phyloP scores from a whole-genome alignment of 2,888 invertebrate genomes.

The Steromphala cineraria region DNA sequence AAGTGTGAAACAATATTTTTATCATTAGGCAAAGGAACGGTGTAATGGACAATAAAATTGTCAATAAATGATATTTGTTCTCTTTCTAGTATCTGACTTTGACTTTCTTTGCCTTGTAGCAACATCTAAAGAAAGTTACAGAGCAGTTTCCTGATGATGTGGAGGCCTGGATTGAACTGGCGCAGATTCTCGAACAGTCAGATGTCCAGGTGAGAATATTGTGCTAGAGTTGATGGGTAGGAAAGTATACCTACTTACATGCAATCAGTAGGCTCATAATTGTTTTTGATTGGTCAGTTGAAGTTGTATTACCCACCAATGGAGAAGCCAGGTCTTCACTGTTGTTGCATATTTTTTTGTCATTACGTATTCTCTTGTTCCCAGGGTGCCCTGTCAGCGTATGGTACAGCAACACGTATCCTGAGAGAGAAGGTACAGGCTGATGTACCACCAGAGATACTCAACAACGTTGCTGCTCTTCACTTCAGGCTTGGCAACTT shows the following conservation, averaged over 20 bases:
- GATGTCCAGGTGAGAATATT: conserved; percentile 79
- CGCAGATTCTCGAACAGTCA: conserved; percentile 96
- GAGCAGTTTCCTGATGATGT: conserved; percentile 98
- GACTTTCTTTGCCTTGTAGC: conserved; percentile 76
- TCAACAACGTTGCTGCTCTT: conserved; percentile 97
- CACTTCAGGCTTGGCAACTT: conserved; percentile 90
- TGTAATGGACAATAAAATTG: too few species aligned
- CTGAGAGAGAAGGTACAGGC: conserved; percentile 93
- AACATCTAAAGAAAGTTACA: conserved; percentile 92
- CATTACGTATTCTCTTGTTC: conserved; percentile 68
- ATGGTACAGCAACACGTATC: conserved; percentile 93
- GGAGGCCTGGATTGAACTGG: conserved; percentile 99
- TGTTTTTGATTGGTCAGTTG: too few species aligned
- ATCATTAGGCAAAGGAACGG: too few species aligned
- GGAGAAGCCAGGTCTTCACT: too few species aligned
- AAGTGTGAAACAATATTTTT: too few species aligned
- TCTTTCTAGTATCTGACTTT: neutral
- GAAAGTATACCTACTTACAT: too few species aligned
- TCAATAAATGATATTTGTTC: too few species aligned
- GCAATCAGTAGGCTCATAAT: too few species aligned
- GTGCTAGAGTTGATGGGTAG: neutral
- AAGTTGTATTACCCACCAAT: too few species aligned
- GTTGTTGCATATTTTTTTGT: too few species aligned
- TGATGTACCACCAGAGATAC: conserved; percentile 97
- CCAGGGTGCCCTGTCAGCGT: conserved; percentile 91